Base-by-base conservation (phyloP, 2,888 invertebrate genomes). In the Amphipyra tragopoginis region DNA sequence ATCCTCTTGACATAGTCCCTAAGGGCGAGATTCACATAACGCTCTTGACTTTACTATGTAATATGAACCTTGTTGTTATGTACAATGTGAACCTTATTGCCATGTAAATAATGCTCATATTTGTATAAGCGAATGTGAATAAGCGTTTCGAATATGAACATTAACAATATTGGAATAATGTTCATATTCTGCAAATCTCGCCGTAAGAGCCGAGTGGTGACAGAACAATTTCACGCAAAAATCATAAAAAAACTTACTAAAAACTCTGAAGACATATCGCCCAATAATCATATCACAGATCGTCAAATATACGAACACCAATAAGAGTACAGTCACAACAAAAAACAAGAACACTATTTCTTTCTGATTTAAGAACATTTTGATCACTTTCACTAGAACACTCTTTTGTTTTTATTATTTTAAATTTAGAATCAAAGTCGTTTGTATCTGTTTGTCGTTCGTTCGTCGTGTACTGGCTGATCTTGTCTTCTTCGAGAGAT, bases 241-340 rank as follows among this genome's bases (percentile, higher is more conserved):
- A 36, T 2, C 1, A 36, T 36, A 36, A 36, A 9, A 47, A 11
- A 14, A 93, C 94, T 94, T 71, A 94, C 94, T 63, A 53, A 93
- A 93, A 2, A 93, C 77, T 65, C 70, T 86, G 64, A 92, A 85
- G 53, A 92, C 83, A 53, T 84, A 88, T 73, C 86, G 79, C 1
- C 87, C 85, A 36, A 94, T 81, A 9, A 92, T 56, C 7, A 90
- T 55, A 65, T 94, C 93, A 73, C 94, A 94, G 1, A 92, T 69
- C 52, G 90, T 89, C 54, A 94, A 74, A 66, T 94, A 94, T 15
- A 86, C 58, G 7, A 90, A 79, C 67, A 93, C 85, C 0, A 92
- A 29, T 6, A 88, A 66, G 1, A 94, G 51, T 9, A 88, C 58
- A 9, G 82, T 66, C 10, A 88, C 64, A 3, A 86, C 55, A 43